Percentiles rank a stretch among this genome's conserved stretches.
phyloP scores from a whole-genome alignment of 2,888 invertebrate species.

The Leistus spinibarbis region DNA sequence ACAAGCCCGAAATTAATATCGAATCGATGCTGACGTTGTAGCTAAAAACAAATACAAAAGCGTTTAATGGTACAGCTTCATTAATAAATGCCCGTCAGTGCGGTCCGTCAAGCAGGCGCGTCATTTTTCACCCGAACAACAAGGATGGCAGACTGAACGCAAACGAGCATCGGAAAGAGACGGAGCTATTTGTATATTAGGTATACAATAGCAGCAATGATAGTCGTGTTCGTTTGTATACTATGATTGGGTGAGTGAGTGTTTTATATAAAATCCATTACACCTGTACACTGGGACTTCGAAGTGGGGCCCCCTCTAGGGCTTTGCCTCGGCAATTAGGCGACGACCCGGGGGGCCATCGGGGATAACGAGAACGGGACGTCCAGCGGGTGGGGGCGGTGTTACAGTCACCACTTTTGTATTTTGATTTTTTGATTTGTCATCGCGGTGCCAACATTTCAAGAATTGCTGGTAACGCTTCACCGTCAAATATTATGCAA shows the following conservation, averaged over 20 bases:
- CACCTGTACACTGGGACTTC: constrained; percentile 47
- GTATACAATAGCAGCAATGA: neutral
- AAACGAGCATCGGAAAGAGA: neutral
- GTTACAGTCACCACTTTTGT: neutral
- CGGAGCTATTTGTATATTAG: neutral
- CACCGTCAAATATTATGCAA: too few relatives aligned
- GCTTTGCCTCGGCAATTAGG: constrained; percentile 38
- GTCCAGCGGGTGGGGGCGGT: neutral
- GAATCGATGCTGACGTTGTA: constrained; percentile 34
- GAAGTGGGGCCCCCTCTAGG: constrained; percentile 43
- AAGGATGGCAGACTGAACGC: neutral
- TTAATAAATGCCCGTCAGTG: constrained; percentile 37
- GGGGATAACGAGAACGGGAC: constrained; percentile 12
- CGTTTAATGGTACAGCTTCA: constrained; percentile 39
- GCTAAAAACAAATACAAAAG: constrained; percentile 38
- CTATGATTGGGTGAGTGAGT: constrained; percentile 39
- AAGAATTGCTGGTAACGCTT: too few relatives aligned
- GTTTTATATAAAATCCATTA: constrained; percentile 51
- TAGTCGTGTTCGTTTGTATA: neutral
- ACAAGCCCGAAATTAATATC: constrained; percentile 28
- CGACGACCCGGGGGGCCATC: constrained; percentile 23
- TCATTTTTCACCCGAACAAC: constrained; percentile 32
- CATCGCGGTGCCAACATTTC: too few relatives aligned
- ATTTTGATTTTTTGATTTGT: neutral
- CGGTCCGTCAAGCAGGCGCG: constrained; percentile 11